These are phyloP conservation scores for Drosophila parabipectinata DNA, from an alignment of 1,140 invertebrate species.

Conservation along the genomic window DNA sequence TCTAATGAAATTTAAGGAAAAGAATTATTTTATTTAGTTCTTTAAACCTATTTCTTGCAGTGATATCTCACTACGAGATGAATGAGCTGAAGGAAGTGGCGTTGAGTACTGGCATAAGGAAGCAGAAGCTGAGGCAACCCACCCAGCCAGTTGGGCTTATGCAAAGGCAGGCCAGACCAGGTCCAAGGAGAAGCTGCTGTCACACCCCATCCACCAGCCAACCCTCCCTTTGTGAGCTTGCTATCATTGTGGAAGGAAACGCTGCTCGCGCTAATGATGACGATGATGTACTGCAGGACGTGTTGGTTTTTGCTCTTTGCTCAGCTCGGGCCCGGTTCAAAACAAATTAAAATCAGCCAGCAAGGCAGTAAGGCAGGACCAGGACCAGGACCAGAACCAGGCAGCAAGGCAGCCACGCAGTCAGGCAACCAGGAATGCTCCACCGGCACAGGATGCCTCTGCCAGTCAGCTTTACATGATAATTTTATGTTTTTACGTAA, in stretches of 20 bases:
- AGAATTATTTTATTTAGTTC: not conserved
- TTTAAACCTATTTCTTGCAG: conserved; percentile 2
- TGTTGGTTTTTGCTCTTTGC: conserved; percentile 75
- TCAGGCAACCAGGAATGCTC: conserved; percentile 7
- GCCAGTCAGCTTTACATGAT: conserved; percentile 63
- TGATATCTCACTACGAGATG: conserved; percentile 63
- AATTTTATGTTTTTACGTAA: conserved; percentile 78
- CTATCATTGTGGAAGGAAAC: conserved; percentile 66
- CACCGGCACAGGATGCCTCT: conserved; percentile 31
- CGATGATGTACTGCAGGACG: conserved; percentile 79
- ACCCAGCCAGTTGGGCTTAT: conserved; percentile 32
- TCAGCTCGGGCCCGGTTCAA: conserved; percentile 58
- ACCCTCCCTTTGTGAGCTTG: conserved; percentile 17
- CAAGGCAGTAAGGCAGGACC: conserved; percentile 21
- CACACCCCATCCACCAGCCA: conserved; percentile 3
- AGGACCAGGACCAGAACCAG: not conserved
- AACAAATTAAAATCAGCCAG: conserved; percentile 80
- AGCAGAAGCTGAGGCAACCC: conserved; percentile 62
- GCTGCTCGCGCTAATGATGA: conserved; percentile 70
- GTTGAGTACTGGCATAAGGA: conserved; percentile 80
- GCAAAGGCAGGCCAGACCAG: conserved; percentile 36
- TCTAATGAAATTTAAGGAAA: not conserved
- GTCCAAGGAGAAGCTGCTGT: conserved; percentile 23
- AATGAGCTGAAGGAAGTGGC: conserved; percentile 77
- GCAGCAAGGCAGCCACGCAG: no score